A percentile compares a stretch with the other conserved stretches of the same genome.
Evolutionary conservation across 2,888 invertebrate genomes (phyloP).

Genomic region (Girardia tigrina): DNA sequence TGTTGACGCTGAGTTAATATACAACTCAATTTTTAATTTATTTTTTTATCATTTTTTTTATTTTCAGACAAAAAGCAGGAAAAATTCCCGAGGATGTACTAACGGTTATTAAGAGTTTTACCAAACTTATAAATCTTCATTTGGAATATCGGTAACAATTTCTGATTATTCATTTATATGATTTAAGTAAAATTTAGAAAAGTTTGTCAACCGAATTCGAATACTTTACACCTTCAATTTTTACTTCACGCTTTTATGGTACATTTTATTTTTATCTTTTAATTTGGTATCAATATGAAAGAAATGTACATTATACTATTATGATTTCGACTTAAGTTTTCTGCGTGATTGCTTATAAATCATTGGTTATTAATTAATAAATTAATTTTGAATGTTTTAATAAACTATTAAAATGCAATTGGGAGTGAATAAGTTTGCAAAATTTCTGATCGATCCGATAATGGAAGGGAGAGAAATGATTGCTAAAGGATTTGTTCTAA

Average conservation of each 20-base stretch:
- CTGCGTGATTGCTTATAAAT: too few species aligned
- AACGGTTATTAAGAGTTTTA: neutral
- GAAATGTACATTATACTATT: neutral
- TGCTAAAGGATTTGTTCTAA: too few species aligned
- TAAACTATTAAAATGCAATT: too few species aligned
- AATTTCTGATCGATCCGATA: too few species aligned
- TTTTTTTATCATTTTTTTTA: too few species aligned
- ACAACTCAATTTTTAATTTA: too few species aligned
- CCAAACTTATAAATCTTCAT: neutral
- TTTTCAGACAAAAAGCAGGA: neutral
- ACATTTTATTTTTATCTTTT: neutral
- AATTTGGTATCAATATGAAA: neutral
- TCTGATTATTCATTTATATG: neutral
- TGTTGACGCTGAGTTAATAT: too few species aligned
- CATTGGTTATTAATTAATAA: too few species aligned
- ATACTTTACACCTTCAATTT: neutral
- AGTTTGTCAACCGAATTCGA: neutral
- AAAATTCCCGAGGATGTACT: neutral
- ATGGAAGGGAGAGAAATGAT: too few species aligned
- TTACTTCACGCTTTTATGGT: neutral
- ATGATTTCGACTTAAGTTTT: too few species aligned
- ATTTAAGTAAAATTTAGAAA: neutral
- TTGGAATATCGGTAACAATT: neutral
- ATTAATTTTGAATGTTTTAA: too few species aligned
- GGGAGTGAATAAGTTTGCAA: neutral